phyloP scores from a whole-genome alignment of 2,888 invertebrate species.

The Pseudoips prasinana region DNA sequence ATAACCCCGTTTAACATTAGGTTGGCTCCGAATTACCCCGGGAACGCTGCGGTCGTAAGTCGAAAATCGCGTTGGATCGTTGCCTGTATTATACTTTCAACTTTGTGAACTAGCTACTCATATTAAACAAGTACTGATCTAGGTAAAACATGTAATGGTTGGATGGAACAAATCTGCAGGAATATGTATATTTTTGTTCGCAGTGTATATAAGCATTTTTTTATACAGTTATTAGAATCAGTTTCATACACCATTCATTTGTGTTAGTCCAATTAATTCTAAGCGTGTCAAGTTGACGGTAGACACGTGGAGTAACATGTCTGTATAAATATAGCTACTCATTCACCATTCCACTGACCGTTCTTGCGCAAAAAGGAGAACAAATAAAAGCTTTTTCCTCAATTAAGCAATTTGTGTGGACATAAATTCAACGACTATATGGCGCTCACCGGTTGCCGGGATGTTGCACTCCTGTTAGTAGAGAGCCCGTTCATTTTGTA shows the following conservation, averaged over 20 bases:
- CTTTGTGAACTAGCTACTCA: neutral
- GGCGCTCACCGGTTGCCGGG: constrained; percentile 37
- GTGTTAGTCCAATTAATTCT: too few species aligned
- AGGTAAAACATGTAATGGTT: too few species aligned
- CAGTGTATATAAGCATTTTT: too few species aligned
- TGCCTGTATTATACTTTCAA: neutral
- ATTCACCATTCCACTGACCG: constrained; percentile 22
- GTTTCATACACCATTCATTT: too few species aligned
- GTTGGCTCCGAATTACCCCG: constrained; percentile 12
- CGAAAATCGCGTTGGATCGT: too few species aligned
- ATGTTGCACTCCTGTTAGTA: constrained; percentile 31
- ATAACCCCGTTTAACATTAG: constrained; percentile 24
- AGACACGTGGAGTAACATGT: constrained; percentile 25
- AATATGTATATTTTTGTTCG: too few species aligned
- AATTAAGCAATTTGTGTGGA: constrained; percentile 61
- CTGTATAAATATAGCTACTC: constrained; percentile 32
- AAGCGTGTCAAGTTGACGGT: constrained; percentile 26
- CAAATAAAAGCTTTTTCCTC: constrained; percentile 57
- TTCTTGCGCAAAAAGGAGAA: constrained; percentile 42
- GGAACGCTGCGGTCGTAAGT: constrained; percentile 2
- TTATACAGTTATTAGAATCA: too few species aligned
- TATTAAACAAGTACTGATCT: too few species aligned
- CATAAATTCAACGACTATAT: constrained; percentile 52
- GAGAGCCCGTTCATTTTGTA: constrained; percentile 28
- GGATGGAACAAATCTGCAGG: too few species aligned